Conservation (phyloP, 1,140 invertebrate species). For the Lepidurus arcticus region DNA sequence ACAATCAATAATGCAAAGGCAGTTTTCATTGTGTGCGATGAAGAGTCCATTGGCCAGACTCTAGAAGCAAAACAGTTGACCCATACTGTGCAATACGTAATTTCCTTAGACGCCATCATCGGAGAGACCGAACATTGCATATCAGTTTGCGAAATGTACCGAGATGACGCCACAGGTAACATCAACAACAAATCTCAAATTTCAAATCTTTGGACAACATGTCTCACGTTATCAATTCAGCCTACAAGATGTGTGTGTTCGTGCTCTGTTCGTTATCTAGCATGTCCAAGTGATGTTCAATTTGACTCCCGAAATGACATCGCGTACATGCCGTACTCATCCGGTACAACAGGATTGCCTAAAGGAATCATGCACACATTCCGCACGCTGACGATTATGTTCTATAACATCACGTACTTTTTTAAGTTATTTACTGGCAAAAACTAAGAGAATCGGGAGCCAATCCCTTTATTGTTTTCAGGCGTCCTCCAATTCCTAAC, state of each 20-base stretch:
- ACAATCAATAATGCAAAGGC: too few relatives aligned
- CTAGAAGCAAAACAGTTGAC: too few relatives aligned
- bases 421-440: neutral
- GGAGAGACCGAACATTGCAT: too few relatives aligned
- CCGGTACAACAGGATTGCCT: slow-evolving; percentile 36
- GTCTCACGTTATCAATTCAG: neutral
- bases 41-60: too few relatives aligned
- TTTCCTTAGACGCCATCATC: too few relatives aligned
- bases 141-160: too few relatives aligned
- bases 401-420: slow-evolving; percentile 22
- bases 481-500: neutral
- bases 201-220: too few relatives aligned
- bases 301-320: slow-evolving; percentile 19
- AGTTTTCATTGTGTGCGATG: too few relatives aligned
- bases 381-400: neutral
- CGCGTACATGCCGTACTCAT: slow-evolving; percentile 35
- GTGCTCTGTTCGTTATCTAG: neutral
- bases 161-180: too few relatives aligned
- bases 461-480: neutral
- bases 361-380: slow-evolving; percentile 41
- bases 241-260: neutral
- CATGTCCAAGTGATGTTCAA: neutral
- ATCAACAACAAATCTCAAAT: too few relatives aligned
- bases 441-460: neutral
- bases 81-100: too few relatives aligned